Conservation (phyloP, 2,888 invertebrate genomes). For the Epinotia ramella region DNA sequence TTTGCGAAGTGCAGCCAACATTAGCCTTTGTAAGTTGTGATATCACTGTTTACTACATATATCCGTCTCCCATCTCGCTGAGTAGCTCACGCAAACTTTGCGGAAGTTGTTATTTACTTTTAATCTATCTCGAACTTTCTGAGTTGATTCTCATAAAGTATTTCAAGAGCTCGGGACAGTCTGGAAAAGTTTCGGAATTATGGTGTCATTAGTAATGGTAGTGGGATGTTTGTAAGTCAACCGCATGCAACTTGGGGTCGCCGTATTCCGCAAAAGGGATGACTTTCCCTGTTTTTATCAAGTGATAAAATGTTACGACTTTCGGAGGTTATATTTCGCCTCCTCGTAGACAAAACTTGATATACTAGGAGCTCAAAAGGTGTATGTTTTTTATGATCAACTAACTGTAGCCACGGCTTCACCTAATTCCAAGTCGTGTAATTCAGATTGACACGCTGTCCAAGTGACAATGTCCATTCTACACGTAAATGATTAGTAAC, state of each 20-base stretch:
- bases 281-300: slow-evolving; percentile 65
- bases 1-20: slow-evolving; percentile 17
- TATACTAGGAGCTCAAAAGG: slow-evolving; percentile 47
- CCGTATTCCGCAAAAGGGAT: slow-evolving; percentile 39
- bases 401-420: no score
- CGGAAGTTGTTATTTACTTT: slow-evolving; percentile 42
- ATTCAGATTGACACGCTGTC: no score
- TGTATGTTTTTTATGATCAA: not conserved
- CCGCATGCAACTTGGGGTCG: slow-evolving; percentile 42
- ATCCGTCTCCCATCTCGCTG: slow-evolving; percentile 14
- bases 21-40: slow-evolving; percentile 26
- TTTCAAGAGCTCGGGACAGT: slow-evolving; percentile 30
- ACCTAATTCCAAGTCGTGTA: no score
- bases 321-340: slow-evolving; percentile 63
- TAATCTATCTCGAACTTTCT: slow-evolving; percentile 40
- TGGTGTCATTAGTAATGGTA: slow-evolving; percentile 44
- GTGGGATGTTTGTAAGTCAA: slow-evolving; percentile 40
- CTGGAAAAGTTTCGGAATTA: slow-evolving; percentile 35
- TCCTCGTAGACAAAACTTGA: slow-evolving; percentile 64
- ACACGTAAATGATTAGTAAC: no score
- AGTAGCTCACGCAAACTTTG: slow-evolving; percentile 38
- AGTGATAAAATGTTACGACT: slow-evolving; percentile 69
- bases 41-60: slow-evolving; percentile 24
- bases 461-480: no score
- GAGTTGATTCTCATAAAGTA: slow-evolving; percentile 28